These are phyloP conservation scores for Apamea monoglypha DNA, from an alignment of 2,888 invertebrate species.

Conservation along the genomic window DNA sequence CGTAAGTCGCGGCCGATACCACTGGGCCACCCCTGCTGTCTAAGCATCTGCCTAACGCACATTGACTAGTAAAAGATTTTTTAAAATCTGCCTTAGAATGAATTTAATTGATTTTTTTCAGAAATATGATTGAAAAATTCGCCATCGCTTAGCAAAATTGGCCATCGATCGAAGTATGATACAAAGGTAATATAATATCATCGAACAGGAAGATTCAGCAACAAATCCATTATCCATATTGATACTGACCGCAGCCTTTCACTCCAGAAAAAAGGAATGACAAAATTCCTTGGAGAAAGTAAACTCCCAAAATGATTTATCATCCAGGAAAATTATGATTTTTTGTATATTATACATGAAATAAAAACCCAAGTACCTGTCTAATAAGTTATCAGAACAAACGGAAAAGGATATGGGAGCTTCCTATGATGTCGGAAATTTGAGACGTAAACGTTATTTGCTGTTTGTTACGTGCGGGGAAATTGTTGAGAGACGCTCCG, in stretches of 20 bases:
- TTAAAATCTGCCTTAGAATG: background rate
- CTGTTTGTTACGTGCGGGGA: conserved; percentile 37
- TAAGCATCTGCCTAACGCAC: background rate
- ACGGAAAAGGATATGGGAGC: conserved; percentile 48
- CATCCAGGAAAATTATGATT: background rate
- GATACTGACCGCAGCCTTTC: background rate
- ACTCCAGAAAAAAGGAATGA: background rate
- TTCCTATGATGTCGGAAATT: conserved; percentile 55
- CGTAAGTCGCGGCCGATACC: no score
- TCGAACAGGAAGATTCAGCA: background rate
- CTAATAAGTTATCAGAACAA: conserved; percentile 31
- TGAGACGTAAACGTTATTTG: conserved; percentile 51
- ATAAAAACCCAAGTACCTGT: conserved; percentile 20
- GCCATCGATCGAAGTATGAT: background rate
- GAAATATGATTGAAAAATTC: background rate
- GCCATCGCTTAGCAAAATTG: background rate
- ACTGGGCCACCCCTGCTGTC: no score
- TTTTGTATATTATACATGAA: background rate
- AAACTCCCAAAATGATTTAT: background rate
- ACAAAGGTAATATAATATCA: background rate
- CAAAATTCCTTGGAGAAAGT: background rate
- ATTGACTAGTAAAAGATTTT: background rate
- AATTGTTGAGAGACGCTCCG: conserved; percentile 55
- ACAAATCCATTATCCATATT: background rate
- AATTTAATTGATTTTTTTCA: background rate